A percentile compares a stretch with the other conserved stretches of the same genome.
phyloP scores from a whole-genome alignment of 2,797 vertebrate genomes.

The Takifugu ocellatus region DNA sequence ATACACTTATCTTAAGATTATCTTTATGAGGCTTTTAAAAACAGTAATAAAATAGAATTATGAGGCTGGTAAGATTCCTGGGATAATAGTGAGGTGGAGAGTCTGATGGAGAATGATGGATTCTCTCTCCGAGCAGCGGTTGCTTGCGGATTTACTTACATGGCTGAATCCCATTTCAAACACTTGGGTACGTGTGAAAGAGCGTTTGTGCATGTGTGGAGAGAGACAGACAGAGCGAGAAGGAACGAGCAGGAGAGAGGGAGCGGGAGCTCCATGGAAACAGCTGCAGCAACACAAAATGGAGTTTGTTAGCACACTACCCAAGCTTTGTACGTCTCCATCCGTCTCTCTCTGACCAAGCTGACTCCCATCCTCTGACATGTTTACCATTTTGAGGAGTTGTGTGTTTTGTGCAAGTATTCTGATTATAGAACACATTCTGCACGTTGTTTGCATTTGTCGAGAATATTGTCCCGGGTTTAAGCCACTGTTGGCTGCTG shows the following conservation, averaged over 20 bases:
- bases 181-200: slow-evolving; percentile 30
- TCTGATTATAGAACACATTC: slow-evolving; percentile 44
- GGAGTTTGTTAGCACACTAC: slow-evolving; percentile 69
- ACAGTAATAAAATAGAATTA: slow-evolving; percentile 34
- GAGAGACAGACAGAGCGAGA: slow-evolving; percentile 30
- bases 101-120: slow-evolving; percentile 37
- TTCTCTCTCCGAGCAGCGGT: slow-evolving; percentile 35
- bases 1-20: slow-evolving; percentile 63
- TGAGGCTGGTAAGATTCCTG: slow-evolving; percentile 54
- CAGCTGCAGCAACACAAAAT: slow-evolving; percentile 73
- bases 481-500: slow-evolving; percentile 13
- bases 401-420: slow-evolving; percentile 13
- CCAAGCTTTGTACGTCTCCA: slow-evolving; percentile 60
- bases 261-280: slow-evolving; percentile 72
- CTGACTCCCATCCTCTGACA: slow-evolving; percentile 34
- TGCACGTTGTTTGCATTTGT: slow-evolving; percentile 28
- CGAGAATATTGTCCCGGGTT: slow-evolving; percentile 21
- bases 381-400: too few relatives aligned
- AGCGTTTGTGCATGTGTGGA: slow-evolving; percentile 14
- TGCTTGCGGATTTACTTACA: slow-evolving; percentile 62
- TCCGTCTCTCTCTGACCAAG: slow-evolving; percentile 55
- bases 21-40: slow-evolving; percentile 56
- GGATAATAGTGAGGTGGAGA: slow-evolving; percentile 38
- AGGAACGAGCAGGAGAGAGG: slow-evolving; percentile 29
- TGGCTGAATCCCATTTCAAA: slow-evolving; percentile 69